These are phyloP conservation scores for Thamnophis elegans DNA, from an alignment of 2,797 vertebrate genomes.

Conservation along the genomic window DNA sequence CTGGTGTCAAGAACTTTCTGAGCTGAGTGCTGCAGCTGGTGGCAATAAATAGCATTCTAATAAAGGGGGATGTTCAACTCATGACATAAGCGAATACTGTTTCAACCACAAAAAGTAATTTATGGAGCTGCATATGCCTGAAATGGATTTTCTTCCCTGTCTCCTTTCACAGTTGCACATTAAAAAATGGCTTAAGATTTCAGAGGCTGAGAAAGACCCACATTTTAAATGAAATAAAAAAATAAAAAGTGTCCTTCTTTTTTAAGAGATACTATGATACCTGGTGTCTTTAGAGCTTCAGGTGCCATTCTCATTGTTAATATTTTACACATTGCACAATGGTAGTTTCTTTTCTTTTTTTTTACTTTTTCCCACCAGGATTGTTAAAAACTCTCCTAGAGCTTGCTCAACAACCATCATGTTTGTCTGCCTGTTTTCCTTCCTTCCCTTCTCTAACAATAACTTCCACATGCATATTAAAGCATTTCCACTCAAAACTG, in stretches of 20 bases:
- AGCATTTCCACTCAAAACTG: conserved; percentile 64
- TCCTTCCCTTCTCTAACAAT: conserved; percentile 9
- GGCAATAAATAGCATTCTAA: conserved; percentile 91
- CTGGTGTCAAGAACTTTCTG: conserved; percentile 90
- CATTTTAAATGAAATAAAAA: conserved; percentile 74
- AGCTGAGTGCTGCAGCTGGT: conserved; percentile 86
- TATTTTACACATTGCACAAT: conserved; percentile 56
- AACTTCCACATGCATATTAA: conserved; percentile 46
- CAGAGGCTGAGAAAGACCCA: conserved; percentile 68
- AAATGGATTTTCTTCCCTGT: conserved; percentile 65
- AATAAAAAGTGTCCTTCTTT: conserved; percentile 65
- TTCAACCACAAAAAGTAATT: conserved; percentile 82
- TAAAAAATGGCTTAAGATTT: conserved; percentile 70
- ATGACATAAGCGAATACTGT: conserved; percentile 80
- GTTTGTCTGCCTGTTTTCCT: conserved; percentile 18
- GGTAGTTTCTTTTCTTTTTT: background rate
- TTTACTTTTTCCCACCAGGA: conserved; percentile 48
- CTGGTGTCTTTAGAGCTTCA: conserved; percentile 65
- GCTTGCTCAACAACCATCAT: conserved; percentile 47
- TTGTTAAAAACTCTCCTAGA: background rate
- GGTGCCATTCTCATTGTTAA: conserved; percentile 61
- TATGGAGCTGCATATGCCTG: conserved; percentile 66
- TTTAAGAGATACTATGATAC: conserved; percentile 64
- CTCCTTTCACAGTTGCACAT: conserved; percentile 59
- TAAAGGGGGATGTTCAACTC: conserved; percentile 76